A percentile compares a stretch with the other conserved stretches of the same genome.
These are phyloP conservation scores for Pogonocherus hispidulus DNA, from an alignment of 2,888 invertebrate species.

Conservation along the genomic window DNA sequence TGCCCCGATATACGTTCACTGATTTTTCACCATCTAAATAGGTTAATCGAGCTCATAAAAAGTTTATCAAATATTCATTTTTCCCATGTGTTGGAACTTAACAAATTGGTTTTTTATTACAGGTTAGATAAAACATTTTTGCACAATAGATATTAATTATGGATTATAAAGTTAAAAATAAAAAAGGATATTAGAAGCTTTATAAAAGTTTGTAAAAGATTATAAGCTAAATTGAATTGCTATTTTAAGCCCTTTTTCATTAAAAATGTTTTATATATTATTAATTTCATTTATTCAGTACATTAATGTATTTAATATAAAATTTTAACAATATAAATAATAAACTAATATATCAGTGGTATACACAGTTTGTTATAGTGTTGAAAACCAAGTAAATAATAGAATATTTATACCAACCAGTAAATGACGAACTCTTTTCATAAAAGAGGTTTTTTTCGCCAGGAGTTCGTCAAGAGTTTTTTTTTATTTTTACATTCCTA, in stretches of 20 bases:
- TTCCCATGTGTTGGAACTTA: conserved; percentile 44
- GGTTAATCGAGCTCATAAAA: conserved; percentile 48
- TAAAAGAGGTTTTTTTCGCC: too few species aligned
- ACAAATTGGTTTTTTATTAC: conserved; percentile 43
- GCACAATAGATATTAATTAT: conserved; percentile 35
- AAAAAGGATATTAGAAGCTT: conserved; percentile 32
- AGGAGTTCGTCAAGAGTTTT: too few species aligned
- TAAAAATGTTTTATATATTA: conserved; percentile 32
- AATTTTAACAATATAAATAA: conserved; percentile 16
- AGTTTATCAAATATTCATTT: conserved; percentile 51
- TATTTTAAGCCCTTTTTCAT: conserved; percentile 39
- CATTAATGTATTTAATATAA: conserved; percentile 31
- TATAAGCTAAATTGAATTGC: conserved; percentile 34
- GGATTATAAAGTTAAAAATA: conserved; percentile 39
- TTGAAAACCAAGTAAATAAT: not conserved
- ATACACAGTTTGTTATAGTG: conserved; percentile 16
- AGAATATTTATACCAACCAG: not conserved
- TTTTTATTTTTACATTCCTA: too few species aligned
- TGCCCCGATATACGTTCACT: conserved; percentile 43
- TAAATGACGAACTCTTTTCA: not conserved
- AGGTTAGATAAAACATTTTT: conserved; percentile 34
- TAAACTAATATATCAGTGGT: conserved; percentile 21
- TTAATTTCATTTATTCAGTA: conserved; percentile 26
- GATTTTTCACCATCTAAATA: conserved; percentile 49
- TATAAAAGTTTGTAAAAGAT: conserved; percentile 34